Base-by-base conservation (phyloP, 2,888 invertebrate species). In the Tiliacea aurago region DNA sequence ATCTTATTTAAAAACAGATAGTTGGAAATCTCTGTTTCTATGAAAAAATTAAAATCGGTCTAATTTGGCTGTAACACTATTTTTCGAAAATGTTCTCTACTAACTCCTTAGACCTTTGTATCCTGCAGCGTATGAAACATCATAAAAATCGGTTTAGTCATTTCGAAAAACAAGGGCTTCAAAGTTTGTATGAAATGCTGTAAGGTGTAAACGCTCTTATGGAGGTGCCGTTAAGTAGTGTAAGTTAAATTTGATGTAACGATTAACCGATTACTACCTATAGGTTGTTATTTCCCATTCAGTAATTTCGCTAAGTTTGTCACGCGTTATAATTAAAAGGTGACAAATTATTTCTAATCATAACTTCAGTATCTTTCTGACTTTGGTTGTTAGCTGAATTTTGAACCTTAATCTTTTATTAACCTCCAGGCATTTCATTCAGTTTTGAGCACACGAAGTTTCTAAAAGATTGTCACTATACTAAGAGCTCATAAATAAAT, bases 251-350 rank as follows among this genome's bases (percentile, higher is more conserved):
- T 59, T 53, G 58, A 55, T 4, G 47, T 23, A 20, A 33, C 7
- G 3, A 23, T 11, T 3, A 47, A 23, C 3, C 4, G 5, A 58
- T n/a, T n/a, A n/a, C n/a, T n/a, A n/a, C n/a, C n/a, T n/a, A n/a
- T n/a, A n/a, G n/a, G n/a, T n/a, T 20, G 20, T 7, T 0, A 43
- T 76, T 78, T 28, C n/a, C 43, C 28, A 58, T 51, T 23, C 11
- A 13, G 43, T 45, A 0, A 51, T 69, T 67, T 56, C 6, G 3
- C 23, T 3, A 23, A 68, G 4, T 56, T 65, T 49, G 1, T 15
- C 45, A 78, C 3, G 1, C 1, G 15, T 37, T 51, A 6, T 28
- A n/a, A 58, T 28, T 51, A 20, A 20, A 70, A 6, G 0, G 4
- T 23, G 10, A 41, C 3, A 20, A 49, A n/a, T 23, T 18, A 20